These are phyloP conservation scores for Sphaeramia orbicularis DNA, from an alignment of 2,797 vertebrate species.

Conservation along the genomic window DNA sequence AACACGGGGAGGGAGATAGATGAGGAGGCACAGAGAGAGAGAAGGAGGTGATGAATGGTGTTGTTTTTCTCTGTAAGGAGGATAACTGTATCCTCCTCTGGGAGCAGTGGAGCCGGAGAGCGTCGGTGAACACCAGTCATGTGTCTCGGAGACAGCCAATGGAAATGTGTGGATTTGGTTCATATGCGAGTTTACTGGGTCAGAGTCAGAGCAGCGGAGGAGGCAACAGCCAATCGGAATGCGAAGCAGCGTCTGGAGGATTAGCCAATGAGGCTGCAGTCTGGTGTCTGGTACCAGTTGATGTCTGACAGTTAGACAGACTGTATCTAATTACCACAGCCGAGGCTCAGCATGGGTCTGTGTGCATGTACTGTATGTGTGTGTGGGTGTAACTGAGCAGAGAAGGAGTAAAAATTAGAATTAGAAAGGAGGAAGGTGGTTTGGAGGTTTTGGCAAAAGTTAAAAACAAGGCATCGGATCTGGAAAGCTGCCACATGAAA, in stretches of 20 bases:
- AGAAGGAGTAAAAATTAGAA: slow-evolving; percentile 69
- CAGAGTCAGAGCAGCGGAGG: slow-evolving; percentile 76
- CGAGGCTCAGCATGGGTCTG: slow-evolving; percentile 74
- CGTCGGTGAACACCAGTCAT: slow-evolving; percentile 73
- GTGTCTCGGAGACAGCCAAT: slow-evolving; percentile 86
- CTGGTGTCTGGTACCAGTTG: slow-evolving; percentile 82
- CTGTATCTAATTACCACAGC: slow-evolving; percentile 84
- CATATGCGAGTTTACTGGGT: slow-evolving; percentile 83
- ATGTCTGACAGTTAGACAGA: slow-evolving; percentile 86
- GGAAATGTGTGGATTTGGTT: slow-evolving; percentile 71
- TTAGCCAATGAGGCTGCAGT: slow-evolving; percentile 79
- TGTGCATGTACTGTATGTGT: slow-evolving; percentile 39
- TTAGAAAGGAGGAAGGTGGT: slow-evolving; percentile 73
- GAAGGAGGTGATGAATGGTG: slow-evolving; percentile 81
- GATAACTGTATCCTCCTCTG: slow-evolving; percentile 81
- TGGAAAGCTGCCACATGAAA: slow-evolving; percentile 63
- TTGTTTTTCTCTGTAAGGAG: slow-evolving; percentile 80
- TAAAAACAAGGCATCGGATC: slow-evolving; percentile 72
- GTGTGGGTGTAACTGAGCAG: slow-evolving; percentile 61
- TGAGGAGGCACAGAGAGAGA: slow-evolving; percentile 55
- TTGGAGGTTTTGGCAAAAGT: slow-evolving; percentile 75
- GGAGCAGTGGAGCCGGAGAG: slow-evolving; percentile 66
- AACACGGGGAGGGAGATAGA: slow-evolving; percentile 62
- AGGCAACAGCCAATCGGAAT: slow-evolving; percentile 75
- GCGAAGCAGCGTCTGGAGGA: slow-evolving; percentile 62